Base-by-base conservation (phyloP, 2,888 invertebrate genomes). In the Lymantria dispar region DNA sequence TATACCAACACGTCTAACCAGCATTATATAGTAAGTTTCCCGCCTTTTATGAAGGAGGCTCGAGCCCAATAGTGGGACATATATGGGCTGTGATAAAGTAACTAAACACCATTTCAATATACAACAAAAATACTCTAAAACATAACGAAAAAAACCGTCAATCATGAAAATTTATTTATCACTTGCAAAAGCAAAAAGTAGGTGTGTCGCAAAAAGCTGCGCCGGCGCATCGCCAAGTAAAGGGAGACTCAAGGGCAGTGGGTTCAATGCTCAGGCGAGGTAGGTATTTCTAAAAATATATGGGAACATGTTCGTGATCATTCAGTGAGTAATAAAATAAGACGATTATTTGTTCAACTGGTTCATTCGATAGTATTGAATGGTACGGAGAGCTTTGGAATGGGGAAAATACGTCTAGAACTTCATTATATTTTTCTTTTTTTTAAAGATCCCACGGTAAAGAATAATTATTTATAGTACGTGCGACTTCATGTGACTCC, bases 161-260 rank as follows among this genome's bases (percentile, higher is more conserved):
- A 56, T 63, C 55, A 57, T 57, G 48, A 63, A 63, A 55, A 63
- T 54, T 63, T 48, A 66, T 63, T 63, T 58, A 67, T 66, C 51
- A 56, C 31, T 62, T 65, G 62, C 73, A 73, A 72, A 74, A 73
- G 70, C 52, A 40, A 40, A 40, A 40, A 40, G 12, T 15, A 40
- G 40, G 40, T 40, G 39, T n/a, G 14, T 40, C 40, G 40, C 22
- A 40, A 40, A 45, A 40, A 40, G 40, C 61, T 65, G 74, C 70
- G 76, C 70, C 61, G 61, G 68, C 74, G 72, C 55, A 51, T 61
- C 61, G 69, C 71, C 64, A 38, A 65, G 68, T 68, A 72, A 75
- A 76, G 70, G 74, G 75, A 73, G 60, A 68, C 62, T 74, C 78
- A 76, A 77, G 78, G 77, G 72, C 78, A 68, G 55, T 62, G 66